phyloP scores from a whole-genome alignment of 2,888 invertebrate species.

The Drosophila subsilvestris region DNA sequence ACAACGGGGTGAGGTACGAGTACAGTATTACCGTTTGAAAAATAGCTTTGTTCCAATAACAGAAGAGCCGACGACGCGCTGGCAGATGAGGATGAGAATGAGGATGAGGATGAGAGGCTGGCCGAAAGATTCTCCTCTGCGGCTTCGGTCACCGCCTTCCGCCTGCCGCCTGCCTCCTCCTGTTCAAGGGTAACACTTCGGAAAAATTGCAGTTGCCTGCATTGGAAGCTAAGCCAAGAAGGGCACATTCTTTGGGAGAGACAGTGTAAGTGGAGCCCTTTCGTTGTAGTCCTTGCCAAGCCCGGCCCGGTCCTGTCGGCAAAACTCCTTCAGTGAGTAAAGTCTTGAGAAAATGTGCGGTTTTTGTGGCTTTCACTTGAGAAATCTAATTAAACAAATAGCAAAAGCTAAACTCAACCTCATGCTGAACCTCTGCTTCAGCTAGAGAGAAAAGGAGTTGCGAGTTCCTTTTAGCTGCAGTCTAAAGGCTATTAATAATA shows the following conservation, averaged over 20 bases:
- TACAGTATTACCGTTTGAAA: slow-evolving; percentile 48
- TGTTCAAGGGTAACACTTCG: not conserved
- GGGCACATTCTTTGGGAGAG: not conserved
- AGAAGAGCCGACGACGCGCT: slow-evolving; percentile 47
- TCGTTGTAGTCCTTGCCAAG: not conserved
- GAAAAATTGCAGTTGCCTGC: slow-evolving; percentile 42
- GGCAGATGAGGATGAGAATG: too few species aligned
- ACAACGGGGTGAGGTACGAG: slow-evolving; percentile 7
- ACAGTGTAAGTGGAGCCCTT: not conserved
- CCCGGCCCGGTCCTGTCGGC: not conserved
- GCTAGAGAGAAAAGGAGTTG: not conserved
- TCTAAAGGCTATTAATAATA: slow-evolving; percentile 41
- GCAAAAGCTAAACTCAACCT: slow-evolving; percentile 53
- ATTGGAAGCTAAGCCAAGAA: slow-evolving; percentile 17
- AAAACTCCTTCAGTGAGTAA: slow-evolving; percentile 4
- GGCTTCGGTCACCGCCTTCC: slow-evolving; percentile 1
- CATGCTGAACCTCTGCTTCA: slow-evolving; percentile 4
- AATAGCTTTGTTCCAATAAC: slow-evolving; percentile 69
- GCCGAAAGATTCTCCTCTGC: slow-evolving; percentile 37
- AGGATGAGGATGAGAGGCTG: not conserved
- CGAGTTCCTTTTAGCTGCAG: not conserved
- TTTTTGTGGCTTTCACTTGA: slow-evolving; percentile 73
- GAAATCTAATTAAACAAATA: slow-evolving; percentile 80
- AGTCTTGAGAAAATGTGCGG: slow-evolving; percentile 77
- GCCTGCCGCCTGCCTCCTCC: not conserved